These are phyloP conservation scores for Anarsia innoxiella DNA, from an alignment of 2,888 invertebrate species.

Conservation along the genomic window DNA sequence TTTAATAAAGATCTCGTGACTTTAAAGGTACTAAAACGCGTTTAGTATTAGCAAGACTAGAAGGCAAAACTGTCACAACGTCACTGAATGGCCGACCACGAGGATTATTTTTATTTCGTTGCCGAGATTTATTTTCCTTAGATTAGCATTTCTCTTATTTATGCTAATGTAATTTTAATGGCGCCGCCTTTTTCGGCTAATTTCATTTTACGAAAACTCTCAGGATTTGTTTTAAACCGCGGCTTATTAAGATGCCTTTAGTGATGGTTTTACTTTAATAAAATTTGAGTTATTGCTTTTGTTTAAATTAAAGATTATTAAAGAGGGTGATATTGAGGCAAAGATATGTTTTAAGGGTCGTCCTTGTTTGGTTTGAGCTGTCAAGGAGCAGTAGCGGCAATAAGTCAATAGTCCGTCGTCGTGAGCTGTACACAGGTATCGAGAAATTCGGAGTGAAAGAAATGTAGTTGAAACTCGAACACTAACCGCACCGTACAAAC, in stretches of 20 bases:
- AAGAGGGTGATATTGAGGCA: too few relatives aligned
- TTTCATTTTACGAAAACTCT: conserved; percentile 69
- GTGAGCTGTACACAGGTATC: conserved; percentile 40
- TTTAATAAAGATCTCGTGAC: too few relatives aligned
- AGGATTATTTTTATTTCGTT: conserved; percentile 68
- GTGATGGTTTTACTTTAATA: conserved; percentile 54
- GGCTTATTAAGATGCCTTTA: conserved; percentile 59
- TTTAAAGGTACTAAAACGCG: too few relatives aligned
- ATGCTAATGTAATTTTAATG: conserved; percentile 76
- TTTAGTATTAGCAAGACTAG: too few relatives aligned
- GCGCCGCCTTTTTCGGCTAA: conserved; percentile 69
- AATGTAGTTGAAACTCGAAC: too few relatives aligned
- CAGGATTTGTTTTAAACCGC: conserved; percentile 61
- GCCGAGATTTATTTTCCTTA: conserved; percentile 69
- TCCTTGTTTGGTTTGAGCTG: too few relatives aligned
- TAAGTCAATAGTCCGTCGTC: conserved; percentile 23
- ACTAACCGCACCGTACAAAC: conserved; percentile 35
- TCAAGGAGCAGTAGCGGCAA: neutral
- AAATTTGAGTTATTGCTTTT: conserved; percentile 52
- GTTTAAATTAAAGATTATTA: conserved; percentile 25
- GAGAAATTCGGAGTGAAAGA: conserved; percentile 54
- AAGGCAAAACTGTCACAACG: conserved; percentile 44
- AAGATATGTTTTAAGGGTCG: too few relatives aligned
- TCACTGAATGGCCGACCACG: conserved; percentile 46
- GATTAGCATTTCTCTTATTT: conserved; percentile 74